Evolutionary conservation across 2,888 invertebrate genomes (phyloP).

Genomic region (Thecocarcelia acutangulata): DNA sequence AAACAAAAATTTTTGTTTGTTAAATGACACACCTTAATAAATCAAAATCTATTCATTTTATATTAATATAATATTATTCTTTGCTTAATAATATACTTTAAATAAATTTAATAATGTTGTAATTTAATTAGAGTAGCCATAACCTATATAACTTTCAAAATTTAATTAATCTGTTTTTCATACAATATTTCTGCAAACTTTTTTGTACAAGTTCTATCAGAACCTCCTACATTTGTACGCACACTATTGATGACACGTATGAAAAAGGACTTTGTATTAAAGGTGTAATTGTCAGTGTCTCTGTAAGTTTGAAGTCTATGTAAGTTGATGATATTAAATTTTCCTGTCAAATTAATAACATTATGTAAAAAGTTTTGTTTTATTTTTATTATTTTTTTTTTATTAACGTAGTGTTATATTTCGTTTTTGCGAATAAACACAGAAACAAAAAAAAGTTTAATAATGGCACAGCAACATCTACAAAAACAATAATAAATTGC

Average conservation of each 20-base stretch:
- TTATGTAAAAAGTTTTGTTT: conserved; percentile 60
- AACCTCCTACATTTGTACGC: conserved; percentile 27
- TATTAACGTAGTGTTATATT: conserved; percentile 17
- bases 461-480: conserved; percentile 28
- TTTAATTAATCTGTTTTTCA: conserved; percentile 61
- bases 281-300: background rate
- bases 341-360: conserved; percentile 69
- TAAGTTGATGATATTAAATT: conserved; percentile 67
- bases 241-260: conserved; percentile 51
- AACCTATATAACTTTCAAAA: conserved; percentile 59
- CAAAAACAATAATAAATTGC: conserved; percentile 54
- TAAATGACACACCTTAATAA: background rate
- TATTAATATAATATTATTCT: background rate
- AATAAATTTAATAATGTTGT: conserved; percentile 47
- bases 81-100: conserved; percentile 5
- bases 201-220: background rate
- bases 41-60: conserved; percentile 3
- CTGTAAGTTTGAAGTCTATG: conserved; percentile 18
- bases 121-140: conserved; percentile 61
- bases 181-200: conserved; percentile 30
- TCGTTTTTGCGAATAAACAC: conserved; percentile 26
- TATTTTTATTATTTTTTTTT: conserved; percentile 1
- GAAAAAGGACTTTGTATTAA: conserved; percentile 4
- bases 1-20: background rate
- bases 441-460: conserved; percentile 17